phyloP scores from a whole-genome alignment of 2,113 vertebrate genomes.

The Candoia aspera region DNA sequence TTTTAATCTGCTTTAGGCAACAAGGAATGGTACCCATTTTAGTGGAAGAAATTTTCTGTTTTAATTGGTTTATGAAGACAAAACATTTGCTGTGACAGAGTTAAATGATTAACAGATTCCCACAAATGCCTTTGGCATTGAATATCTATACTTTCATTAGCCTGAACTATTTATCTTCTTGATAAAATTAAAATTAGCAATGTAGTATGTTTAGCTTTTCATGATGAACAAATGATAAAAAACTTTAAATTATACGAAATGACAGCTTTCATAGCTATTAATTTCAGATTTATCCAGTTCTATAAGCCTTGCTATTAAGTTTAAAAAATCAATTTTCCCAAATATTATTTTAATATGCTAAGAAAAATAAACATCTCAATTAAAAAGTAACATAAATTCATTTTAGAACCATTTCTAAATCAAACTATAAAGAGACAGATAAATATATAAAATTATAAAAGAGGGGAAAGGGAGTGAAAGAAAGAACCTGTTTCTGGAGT shows the following conservation, averaged over 20 bases:
- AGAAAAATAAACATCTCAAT: slow-evolving; percentile 59
- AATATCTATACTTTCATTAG: slow-evolving; percentile 82
- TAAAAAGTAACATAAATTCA: slow-evolving; percentile 16
- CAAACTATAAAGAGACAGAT: slow-evolving; percentile 48
- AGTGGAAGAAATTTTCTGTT: slow-evolving; percentile 72
- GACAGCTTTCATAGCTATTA: slow-evolving; percentile 74
- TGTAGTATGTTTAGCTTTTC: slow-evolving; percentile 80
- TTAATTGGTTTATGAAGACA: slow-evolving; percentile 82
- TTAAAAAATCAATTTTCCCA: slow-evolving; percentile 70
- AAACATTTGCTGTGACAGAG: slow-evolving; percentile 80
- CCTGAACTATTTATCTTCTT: slow-evolving; percentile 79
- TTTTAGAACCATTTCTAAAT: slow-evolving; percentile 51
- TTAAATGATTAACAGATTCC: slow-evolving; percentile 83
- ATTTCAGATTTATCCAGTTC: slow-evolving; percentile 76
- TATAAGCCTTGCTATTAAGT: slow-evolving; percentile 65
- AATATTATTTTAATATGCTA: slow-evolving; percentile 66
- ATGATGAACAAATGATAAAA: slow-evolving; percentile 81
- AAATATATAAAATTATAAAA: slow-evolving; percentile 8
- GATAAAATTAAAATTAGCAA: slow-evolving; percentile 84
- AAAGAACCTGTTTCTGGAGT: slow-evolving; percentile 15
- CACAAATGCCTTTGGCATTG: slow-evolving; percentile 77
- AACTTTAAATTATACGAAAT: slow-evolving; percentile 79
- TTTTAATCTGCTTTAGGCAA: slow-evolving; percentile 73
- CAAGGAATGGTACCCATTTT: slow-evolving; percentile 70
- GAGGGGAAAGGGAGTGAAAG: no score